A percentile compares a stretch with the other conserved stretches of the same genome.
Evolutionary conservation across 1,140 invertebrate genomes (phyloP).

Genomic region (Lerema accius): DNA sequence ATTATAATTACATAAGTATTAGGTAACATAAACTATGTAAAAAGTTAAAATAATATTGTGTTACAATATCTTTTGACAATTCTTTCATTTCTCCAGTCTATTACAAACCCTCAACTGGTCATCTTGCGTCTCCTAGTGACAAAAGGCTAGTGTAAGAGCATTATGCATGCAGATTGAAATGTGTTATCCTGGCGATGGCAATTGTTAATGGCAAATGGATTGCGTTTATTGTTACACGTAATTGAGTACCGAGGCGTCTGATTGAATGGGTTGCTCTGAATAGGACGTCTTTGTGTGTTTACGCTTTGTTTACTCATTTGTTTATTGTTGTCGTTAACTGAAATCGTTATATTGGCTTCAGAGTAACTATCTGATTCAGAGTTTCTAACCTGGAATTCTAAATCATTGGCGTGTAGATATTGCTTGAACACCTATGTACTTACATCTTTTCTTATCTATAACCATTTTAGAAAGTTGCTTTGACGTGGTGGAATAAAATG

Average conservation of each 20-base stretch:
- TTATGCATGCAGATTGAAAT: conserved; percentile 39
- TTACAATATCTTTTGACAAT: neutral
- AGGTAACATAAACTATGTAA: too few relatives aligned
- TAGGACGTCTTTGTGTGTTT: neutral
- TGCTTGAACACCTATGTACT: too few relatives aligned
- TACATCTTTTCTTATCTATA: too few relatives aligned
- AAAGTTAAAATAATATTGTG: too few relatives aligned
- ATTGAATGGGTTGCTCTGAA: neutral
- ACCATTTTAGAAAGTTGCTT: too few relatives aligned
- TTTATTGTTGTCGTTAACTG: neutral
- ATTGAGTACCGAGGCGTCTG: conserved; percentile 21
- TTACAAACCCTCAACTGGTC: conserved; percentile 27
- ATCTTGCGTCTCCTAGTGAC: conserved; percentile 34
- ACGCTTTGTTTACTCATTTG: neutral
- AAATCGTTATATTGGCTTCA: too few relatives aligned
- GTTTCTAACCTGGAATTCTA: too few relatives aligned
- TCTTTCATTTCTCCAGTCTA: neutral
- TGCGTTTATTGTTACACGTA: conserved; percentile 35
- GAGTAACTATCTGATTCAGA: too few relatives aligned
- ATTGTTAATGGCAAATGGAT: conserved; percentile 36
- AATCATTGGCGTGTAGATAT: too few relatives aligned
- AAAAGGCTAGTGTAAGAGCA: conserved; percentile 34
- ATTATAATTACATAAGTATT: too few relatives aligned
- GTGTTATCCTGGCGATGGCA: conserved; percentile 31
- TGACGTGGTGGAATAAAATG: too few relatives aligned